Conservation (phyloP, 2,888 invertebrate species). For the Rhogogaster chlorosoma region DNA sequence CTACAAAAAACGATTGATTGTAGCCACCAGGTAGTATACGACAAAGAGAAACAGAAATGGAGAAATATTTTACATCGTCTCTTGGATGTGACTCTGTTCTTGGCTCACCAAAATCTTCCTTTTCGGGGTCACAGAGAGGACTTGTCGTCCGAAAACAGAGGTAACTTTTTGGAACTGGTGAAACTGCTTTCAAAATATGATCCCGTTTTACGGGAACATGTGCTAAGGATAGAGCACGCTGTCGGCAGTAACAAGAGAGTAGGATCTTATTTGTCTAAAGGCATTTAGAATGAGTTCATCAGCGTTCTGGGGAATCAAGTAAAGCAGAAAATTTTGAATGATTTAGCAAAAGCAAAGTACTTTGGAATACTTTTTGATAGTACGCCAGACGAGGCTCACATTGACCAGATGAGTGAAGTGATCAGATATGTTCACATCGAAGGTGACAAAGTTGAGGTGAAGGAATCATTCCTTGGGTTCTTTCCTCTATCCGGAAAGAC, state of each 20-base stretch:
- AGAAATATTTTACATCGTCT: background rate
- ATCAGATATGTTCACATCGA: conserved; percentile 53
- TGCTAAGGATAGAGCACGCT: background rate
- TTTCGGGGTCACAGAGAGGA: conserved; percentile 55
- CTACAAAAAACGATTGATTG: background rate
- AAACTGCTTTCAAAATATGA: conserved; percentile 57
- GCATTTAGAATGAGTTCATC: conserved; percentile 51
- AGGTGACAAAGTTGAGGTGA: conserved; percentile 51
- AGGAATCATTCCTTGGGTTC: conserved; percentile 55
- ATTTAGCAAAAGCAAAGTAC: conserved; percentile 51
- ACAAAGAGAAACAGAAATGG: background rate
- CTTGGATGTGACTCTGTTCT: background rate
- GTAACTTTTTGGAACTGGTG: conserved; percentile 57
- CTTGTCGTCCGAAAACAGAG: conserved; percentile 55
- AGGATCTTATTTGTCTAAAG: conserved; percentile 31
- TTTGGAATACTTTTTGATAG: conserved; percentile 53
- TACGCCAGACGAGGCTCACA: conserved; percentile 51
- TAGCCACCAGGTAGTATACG: background rate
- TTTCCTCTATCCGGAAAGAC: conserved; percentile 3
- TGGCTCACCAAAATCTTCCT: conserved; percentile 54
- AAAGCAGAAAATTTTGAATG: conserved; percentile 32
- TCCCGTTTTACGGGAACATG: conserved; percentile 55
- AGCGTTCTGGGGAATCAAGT: conserved; percentile 34
- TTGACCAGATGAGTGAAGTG: conserved; percentile 54
- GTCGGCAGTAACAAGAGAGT: background rate